Conservation (phyloP, 2,113 vertebrate species). For the Eidolon helvum region DNA sequence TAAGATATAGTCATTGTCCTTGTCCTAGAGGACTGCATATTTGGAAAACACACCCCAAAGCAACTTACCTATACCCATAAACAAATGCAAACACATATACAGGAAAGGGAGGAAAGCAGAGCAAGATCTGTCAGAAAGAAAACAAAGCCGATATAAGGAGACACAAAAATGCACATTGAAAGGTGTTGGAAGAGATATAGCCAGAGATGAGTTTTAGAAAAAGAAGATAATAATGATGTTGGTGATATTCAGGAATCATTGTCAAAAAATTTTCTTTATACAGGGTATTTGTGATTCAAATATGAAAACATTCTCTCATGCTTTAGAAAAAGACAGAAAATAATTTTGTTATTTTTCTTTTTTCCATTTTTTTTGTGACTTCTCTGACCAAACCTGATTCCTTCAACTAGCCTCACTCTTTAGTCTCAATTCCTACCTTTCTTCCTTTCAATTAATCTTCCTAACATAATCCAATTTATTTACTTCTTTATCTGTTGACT, state of each 20-base stretch:
- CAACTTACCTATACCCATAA: background rate
- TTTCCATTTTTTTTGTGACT: background rate
- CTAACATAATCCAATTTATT: background rate
- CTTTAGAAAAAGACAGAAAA: background rate
- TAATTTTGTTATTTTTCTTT: background rate
- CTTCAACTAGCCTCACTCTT: background rate
- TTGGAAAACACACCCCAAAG: background rate
- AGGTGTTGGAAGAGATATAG: background rate
- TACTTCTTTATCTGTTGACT: background rate
- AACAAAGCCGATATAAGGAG: background rate
- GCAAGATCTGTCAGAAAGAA: background rate
- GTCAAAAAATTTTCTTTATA: background rate
- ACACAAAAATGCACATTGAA: fast-evolving
- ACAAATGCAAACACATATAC: background rate
- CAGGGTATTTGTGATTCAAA: background rate
- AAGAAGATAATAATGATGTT: background rate
- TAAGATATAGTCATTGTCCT: background rate
- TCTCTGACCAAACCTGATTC: background rate
- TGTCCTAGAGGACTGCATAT: background rate
- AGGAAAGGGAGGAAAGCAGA: background rate
- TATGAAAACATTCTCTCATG: background rate
- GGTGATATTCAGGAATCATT: background rate
- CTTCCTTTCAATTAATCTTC: background rate
- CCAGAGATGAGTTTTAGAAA: background rate
- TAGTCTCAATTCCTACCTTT: background rate